Conservation (phyloP, 1,140 invertebrate genomes). For the Chrysomallon squamiferum region DNA sequence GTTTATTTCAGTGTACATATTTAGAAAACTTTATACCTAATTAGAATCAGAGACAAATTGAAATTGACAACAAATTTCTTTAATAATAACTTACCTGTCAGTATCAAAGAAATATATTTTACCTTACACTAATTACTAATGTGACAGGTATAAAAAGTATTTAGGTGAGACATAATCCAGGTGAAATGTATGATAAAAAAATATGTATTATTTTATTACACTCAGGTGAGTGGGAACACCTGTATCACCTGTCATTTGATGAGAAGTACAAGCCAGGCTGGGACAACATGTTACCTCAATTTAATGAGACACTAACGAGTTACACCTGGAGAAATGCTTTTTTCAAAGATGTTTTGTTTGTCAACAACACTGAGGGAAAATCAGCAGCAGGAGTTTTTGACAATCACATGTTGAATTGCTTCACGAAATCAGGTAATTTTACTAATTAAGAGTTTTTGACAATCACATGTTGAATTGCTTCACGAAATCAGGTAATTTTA, state of each 20-base stretch:
- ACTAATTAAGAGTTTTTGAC: too few relatives aligned
- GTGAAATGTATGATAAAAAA: too few relatives aligned
- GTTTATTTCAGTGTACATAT: too few relatives aligned
- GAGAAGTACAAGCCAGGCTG: neutral
- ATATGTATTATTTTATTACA: too few relatives aligned
- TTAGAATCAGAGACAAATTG: too few relatives aligned
- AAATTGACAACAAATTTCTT: too few relatives aligned
- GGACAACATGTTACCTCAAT: neutral
- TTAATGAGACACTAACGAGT: neutral
- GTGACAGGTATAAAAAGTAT: too few relatives aligned
- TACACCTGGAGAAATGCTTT: neutral
- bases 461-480: constrained; percentile 1
- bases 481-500: neutral
- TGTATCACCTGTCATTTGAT: neutral
- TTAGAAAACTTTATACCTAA: too few relatives aligned
- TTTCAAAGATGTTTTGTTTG: neutral
- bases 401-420: neutral
- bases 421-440: neutral
- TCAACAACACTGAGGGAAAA: neutral
- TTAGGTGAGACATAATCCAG: too few relatives aligned
- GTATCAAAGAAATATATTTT: too few relatives aligned
- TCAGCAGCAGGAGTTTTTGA: neutral
- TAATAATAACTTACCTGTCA: too few relatives aligned
- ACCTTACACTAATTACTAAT: too few relatives aligned
- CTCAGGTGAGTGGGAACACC: neutral